A percentile compares a stretch with the other conserved stretches of the same genome.
These are phyloP conservation scores for Brachylomia viminalis DNA, from an alignment of 2,888 invertebrate genomes.

Conservation along the genomic window DNA sequence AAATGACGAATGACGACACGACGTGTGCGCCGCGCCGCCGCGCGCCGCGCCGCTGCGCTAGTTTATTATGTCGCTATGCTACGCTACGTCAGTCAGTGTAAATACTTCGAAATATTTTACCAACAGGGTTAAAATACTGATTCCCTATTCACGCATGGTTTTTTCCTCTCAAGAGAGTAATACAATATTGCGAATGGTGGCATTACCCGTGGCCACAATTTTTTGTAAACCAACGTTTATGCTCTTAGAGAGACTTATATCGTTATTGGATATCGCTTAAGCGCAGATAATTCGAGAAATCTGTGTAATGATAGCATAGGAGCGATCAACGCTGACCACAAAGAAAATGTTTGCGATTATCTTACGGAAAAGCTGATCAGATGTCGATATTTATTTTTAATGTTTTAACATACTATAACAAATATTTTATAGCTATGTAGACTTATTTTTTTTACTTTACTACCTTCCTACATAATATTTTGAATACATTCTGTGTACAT, in stretches of 20 bases:
- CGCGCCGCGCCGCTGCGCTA: too few species aligned
- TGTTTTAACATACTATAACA: slow-evolving; percentile 60
- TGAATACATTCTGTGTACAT: not conserved
- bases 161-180: not conserved
- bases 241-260: slow-evolving; percentile 47
- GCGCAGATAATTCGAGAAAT: slow-evolving; percentile 63
- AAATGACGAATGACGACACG: too few species aligned
- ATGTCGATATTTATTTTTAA: slow-evolving; percentile 64
- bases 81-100: too few species aligned
- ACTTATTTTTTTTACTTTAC: not conserved
- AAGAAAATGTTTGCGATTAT: slow-evolving; percentile 69
- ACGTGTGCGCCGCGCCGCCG: too few species aligned
- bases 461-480: not conserved
- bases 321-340: slow-evolving; percentile 70
- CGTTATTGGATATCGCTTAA: slow-evolving; percentile 53
- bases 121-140: not conserved
- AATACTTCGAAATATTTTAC: not conserved
- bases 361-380: slow-evolving; percentile 61
- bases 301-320: slow-evolving; percentile 66
- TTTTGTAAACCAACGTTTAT: slow-evolving; percentile 52
- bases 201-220: slow-evolving; percentile 36
- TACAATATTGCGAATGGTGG: slow-evolving; percentile 6
- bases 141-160: not conserved
- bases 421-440: not conserved
- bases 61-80: too few species aligned